Evolutionary conservation across 2,888 invertebrate species (phyloP).

Genomic region (Athripsodes cinereus): DNA sequence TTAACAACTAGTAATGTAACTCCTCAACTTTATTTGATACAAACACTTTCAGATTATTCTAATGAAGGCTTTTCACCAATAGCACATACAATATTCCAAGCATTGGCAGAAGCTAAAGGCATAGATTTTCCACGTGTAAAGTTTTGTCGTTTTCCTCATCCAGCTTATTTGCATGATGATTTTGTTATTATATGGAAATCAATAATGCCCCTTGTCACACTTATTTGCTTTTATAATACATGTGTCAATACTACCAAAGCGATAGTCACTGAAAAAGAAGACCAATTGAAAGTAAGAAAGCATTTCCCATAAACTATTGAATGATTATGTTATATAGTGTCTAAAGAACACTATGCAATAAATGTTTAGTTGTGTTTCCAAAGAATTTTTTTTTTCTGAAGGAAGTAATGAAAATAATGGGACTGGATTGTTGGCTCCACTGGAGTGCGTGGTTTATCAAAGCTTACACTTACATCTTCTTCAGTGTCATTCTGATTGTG

Average conservation of each 20-base stretch:
- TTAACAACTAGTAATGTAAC: no score
- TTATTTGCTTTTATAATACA: slow-evolving; percentile 76
- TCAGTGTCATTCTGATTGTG: slow-evolving; percentile 54
- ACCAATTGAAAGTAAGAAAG: slow-evolving; percentile 58
- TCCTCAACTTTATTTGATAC: no score
- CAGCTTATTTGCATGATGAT: slow-evolving; percentile 60
- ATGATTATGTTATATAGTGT: no score
- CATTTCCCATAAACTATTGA: no score
- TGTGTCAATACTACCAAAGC: slow-evolving; percentile 71
- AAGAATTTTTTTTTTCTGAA: no score
- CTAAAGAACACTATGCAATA: no score
- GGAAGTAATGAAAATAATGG: slow-evolving; percentile 93
- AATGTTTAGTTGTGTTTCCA: no score
- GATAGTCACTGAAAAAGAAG: slow-evolving; percentile 70
- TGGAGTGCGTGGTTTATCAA: slow-evolving; percentile 85
- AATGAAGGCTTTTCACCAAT: slow-evolving; percentile 44
- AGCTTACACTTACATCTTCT: slow-evolving; percentile 60
- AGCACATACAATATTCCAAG: slow-evolving; percentile 40
- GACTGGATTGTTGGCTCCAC: slow-evolving; percentile 74
- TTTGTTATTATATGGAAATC: slow-evolving; percentile 58
- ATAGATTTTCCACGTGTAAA: slow-evolving; percentile 36
- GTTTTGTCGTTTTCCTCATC: slow-evolving; percentile 68
- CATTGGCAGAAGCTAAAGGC: slow-evolving; percentile 35
- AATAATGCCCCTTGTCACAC: slow-evolving; percentile 67
- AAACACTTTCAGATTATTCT: slow-evolving; percentile 41